These are phyloP conservation scores for Ursus arctos DNA, from an alignment of 2,113 vertebrate species.

Conservation along the genomic window DNA sequence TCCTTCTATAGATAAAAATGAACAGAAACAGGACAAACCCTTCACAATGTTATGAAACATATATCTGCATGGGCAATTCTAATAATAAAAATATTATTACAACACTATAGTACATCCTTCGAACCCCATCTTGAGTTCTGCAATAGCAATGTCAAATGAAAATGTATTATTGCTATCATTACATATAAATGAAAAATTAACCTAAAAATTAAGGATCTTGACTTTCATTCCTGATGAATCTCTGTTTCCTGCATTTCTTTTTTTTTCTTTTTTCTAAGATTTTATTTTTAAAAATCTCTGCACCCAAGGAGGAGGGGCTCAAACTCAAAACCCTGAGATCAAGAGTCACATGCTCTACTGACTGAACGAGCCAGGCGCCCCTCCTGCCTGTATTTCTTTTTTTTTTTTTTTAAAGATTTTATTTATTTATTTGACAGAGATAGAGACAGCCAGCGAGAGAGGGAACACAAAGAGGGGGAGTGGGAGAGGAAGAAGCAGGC, in stretches of 20 bases:
- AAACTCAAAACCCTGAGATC: neutral
- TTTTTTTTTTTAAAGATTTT: too few species aligned
- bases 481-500: too few species aligned
- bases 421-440: too few species aligned
- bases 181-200: slow-evolving; percentile 55
- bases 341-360: neutral
- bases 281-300: neutral
- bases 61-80: neutral
- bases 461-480: too few species aligned
- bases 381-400: neutral
- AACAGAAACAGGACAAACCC: neutral
- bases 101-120: neutral
- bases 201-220: neutral
- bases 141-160: neutral
- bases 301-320: neutral
- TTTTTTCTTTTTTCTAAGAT: neutral
- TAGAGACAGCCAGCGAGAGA: too few species aligned
- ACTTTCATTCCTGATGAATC: slow-evolving; percentile 16
- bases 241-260: slow-evolving; percentile 27
- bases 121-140: neutral
- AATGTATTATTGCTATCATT: neutral
- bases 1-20: slow-evolving; percentile 6
- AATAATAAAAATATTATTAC: slow-evolving; percentile 53
- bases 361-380: neutral
- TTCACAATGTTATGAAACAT: slow-evolving; percentile 5